Conservation (phyloP, 2,888 invertebrate genomes). For the Apoderus coryli region DNA sequence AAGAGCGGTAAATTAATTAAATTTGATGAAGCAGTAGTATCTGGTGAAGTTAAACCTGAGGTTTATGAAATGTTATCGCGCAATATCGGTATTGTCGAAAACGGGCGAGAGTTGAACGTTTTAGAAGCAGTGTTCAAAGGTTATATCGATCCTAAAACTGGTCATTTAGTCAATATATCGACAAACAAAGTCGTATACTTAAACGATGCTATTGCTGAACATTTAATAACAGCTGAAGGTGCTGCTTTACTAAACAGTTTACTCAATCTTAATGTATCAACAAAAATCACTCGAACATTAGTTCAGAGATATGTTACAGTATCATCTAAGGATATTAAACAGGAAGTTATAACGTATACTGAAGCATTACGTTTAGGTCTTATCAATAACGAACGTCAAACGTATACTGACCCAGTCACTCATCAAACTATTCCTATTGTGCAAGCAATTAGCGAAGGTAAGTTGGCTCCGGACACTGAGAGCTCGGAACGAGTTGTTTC, state of each 20-base stretch:
- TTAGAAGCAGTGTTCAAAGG: conserved; percentile 78
- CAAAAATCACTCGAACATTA: conserved; percentile 74
- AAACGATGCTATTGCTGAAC: conserved; percentile 72
- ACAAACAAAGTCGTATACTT: conserved; percentile 61
- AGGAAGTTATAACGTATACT: conserved; percentile 53
- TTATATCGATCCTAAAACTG: conserved; percentile 76
- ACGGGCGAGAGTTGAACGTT: conserved; percentile 64
- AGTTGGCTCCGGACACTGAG: conserved; percentile 44
- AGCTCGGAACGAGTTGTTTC: conserved; percentile 22
- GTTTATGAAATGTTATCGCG: conserved; percentile 74
- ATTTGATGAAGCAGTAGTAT: conserved; percentile 64
- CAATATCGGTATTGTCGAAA: conserved; percentile 65
- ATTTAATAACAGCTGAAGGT: conserved; percentile 75
- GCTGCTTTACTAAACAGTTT: conserved; percentile 74
- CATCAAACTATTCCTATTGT: conserved; percentile 58
- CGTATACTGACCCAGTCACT: conserved; percentile 62
- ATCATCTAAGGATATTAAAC: conserved; percentile 45
- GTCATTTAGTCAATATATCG: conserved; percentile 64
- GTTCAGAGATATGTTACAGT: conserved; percentile 71
- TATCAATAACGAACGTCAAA: conserved; percentile 63
- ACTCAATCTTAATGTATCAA: conserved; percentile 74
- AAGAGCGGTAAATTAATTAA: conserved; percentile 62
- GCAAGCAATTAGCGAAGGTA: conserved; percentile 61
- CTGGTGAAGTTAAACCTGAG: conserved; percentile 68
- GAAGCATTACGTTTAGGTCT: conserved; percentile 66